Evolutionary conservation across 2,113 vertebrate genomes (phyloP).

Genomic region (Elgaria multicarinata): DNA sequence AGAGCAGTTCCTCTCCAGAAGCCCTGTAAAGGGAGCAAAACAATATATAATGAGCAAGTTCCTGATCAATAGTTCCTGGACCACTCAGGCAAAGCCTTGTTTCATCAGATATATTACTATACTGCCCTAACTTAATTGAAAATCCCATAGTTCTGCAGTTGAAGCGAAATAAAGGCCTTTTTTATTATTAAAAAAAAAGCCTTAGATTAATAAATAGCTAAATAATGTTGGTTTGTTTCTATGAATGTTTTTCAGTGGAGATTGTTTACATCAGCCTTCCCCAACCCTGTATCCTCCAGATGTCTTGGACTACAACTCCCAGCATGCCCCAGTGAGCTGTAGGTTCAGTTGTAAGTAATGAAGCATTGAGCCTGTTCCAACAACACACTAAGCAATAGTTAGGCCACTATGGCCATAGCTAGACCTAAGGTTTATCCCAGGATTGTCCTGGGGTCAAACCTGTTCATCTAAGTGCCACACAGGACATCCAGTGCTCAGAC

Average conservation of each 20-base stretch:
- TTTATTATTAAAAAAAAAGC: slow-evolving; percentile 4
- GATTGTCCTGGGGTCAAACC: too few relatives aligned
- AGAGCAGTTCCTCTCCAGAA: neutral
- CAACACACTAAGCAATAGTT: too few relatives aligned
- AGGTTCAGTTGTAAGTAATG: too few relatives aligned
- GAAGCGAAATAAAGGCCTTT: neutral
- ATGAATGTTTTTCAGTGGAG: neutral
- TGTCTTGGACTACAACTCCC: too few relatives aligned
- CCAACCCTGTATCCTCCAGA: too few relatives aligned
- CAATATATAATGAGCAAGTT: slow-evolving; percentile 1
- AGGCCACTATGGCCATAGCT: too few relatives aligned
- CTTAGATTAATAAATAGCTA: neutral
- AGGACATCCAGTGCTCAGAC: too few relatives aligned
- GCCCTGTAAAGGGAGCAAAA: neutral
- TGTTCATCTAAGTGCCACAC: too few relatives aligned
- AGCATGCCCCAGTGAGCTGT: too few relatives aligned
- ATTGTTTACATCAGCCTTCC: neutral
- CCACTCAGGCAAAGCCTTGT: neutral
- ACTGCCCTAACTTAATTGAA: slow-evolving; percentile 10
- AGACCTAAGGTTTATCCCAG: too few relatives aligned
- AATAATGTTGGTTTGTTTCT: neutral
- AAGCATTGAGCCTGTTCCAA: too few relatives aligned
- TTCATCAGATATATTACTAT: slow-evolving; percentile 1
- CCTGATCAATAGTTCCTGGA: neutral
- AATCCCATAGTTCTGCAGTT: neutral